These are phyloP conservation scores for Amphiura filiformis DNA, from an alignment of 35 echinoderm and acorn worm genomes.

Conservation along the genomic window DNA sequence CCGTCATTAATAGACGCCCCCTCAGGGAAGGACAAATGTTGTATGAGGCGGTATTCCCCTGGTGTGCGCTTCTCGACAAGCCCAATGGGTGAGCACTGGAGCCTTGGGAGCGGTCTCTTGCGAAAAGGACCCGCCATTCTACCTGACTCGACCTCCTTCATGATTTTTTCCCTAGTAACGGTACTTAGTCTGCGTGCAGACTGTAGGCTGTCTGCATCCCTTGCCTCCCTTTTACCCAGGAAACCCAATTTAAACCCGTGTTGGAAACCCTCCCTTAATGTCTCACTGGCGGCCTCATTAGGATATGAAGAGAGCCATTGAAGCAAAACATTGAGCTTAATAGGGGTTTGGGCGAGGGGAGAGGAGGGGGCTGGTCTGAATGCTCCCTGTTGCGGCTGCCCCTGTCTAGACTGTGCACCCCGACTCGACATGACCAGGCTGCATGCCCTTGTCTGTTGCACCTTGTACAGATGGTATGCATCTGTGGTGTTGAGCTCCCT, in stretches of 20 bases:
- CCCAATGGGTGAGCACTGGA: not conserved
- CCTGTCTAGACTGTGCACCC: not conserved
- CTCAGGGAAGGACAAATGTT: constrained; percentile 1
- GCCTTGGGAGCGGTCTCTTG: not conserved
- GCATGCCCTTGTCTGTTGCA: too few species aligned
- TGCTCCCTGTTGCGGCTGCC: not conserved
- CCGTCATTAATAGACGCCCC: not conserved
- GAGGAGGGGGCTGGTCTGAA: not conserved
- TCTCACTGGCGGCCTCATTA: too few species aligned
- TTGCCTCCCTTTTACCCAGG: not conserved
- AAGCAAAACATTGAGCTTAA: too few species aligned
- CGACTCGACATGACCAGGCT: not conserved
- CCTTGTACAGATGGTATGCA: too few species aligned
- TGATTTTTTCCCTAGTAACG: not conserved
- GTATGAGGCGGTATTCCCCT: not conserved
- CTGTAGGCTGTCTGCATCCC: too few species aligned
- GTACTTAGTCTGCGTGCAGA: not conserved
- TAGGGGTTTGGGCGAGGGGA: not conserved
- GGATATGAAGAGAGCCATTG: too few species aligned
- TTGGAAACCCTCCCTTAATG: too few species aligned
- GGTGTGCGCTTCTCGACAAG: not conserved
- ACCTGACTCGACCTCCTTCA: constrained; percentile 12
- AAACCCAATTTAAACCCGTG: too few species aligned
- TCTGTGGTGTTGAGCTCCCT: not conserved
- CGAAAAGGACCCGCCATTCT: not conserved